Evolutionary conservation across 2,113 vertebrate species (phyloP), one percentile per base, ranked within the genome.

Genomic region (Fulica atra): DNA sequence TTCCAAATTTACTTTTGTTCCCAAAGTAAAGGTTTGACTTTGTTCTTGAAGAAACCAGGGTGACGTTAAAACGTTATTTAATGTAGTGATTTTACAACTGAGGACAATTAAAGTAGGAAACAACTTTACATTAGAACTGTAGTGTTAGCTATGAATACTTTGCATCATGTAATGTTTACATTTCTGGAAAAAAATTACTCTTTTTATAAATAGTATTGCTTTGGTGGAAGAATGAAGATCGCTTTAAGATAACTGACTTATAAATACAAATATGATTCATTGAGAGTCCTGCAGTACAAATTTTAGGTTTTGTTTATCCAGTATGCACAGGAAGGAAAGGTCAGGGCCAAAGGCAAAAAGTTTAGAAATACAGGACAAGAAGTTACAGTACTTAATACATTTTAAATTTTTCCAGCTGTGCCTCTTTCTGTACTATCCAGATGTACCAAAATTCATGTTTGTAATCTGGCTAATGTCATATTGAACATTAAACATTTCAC

Each of bases 381-480:
- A 64, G 77, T 90, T 71, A 64, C 16, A 0, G 33, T 60, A 86
- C 38, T 26, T 69, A 64, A 8, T 72, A 16, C 3, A 12, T 79
- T 93, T 83, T 81, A 88, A 92, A 69, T 70, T 74, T 86, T 82
- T 89, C 64, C 86, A 96, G 92, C 86, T 94, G 73, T 92, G n/a
- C 23, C 16, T 90, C 18, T 79, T 89, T 91, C 77, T 90, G 66
- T 88, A 73, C 50, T 81, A 77, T 86, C 59, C 87, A 92, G 87
- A 88, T 73, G 50, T 66, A 95, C 9, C 25, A 83, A 65, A 95
- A 82, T 20, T 59, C 25, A 59, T 68, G 21, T 1, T 95, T 93
- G 89, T 82, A 80, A 31, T 93, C 88, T 92, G 93, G 53, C 9
- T 95, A 89, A 65, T 81, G 42, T 96, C 78, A 84, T 48, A 51